Conservation (phyloP, 1,140 invertebrate species). For the Lepidotrigona ventralis region DNA sequence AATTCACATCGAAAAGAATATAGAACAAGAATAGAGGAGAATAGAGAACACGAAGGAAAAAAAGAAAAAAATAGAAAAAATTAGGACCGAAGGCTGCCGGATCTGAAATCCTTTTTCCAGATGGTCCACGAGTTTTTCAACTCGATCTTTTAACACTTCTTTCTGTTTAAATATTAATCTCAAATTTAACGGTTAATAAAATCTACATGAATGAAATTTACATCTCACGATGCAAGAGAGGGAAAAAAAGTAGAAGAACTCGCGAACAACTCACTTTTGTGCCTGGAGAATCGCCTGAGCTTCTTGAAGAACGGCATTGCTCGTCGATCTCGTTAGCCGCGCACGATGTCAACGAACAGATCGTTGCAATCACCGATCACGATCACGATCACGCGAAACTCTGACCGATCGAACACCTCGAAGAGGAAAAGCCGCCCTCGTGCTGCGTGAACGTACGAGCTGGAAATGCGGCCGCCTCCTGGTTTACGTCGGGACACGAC, state of each 20-base stretch:
- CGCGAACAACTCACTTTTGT: constrained; percentile 71
- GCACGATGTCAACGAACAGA: not conserved
- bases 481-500: constrained; percentile 36
- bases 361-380: constrained; percentile 16
- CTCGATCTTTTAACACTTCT: too few species aligned
- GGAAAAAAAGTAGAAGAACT: not conserved
- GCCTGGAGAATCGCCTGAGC: constrained; percentile 72
- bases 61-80: too few species aligned
- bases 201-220: too few species aligned
- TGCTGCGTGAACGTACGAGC: constrained; percentile 34
- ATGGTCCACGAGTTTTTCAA: too few species aligned
- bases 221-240: too few species aligned
- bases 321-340: not conserved
- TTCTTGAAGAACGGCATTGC: constrained; percentile 76
- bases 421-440: constrained; percentile 38
- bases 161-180: too few species aligned
- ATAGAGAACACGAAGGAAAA: too few species aligned
- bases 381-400: not conserved
- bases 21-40: too few species aligned
- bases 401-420: not conserved
- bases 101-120: too few species aligned
- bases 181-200: too few species aligned
- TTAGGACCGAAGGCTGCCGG: too few species aligned
- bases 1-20: too few species aligned
- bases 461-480: constrained; percentile 28